Evolutionary conservation across 2,113 vertebrate genomes (phyloP).

Genomic region (Salvator merianae): DNA sequence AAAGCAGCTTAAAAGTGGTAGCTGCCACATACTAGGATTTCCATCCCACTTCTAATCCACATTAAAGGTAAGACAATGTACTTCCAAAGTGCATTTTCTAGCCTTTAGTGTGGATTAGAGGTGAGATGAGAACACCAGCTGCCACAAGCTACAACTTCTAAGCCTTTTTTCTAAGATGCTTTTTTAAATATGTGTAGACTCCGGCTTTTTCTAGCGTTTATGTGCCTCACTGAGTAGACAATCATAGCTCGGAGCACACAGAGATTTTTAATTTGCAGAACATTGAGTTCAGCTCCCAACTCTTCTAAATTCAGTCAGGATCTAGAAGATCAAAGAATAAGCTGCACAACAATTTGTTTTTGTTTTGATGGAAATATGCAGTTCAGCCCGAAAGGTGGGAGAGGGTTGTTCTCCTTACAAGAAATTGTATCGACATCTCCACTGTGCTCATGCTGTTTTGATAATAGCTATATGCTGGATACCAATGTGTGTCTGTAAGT

Average conservation of each 20-base stretch:
- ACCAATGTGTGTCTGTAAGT: background rate
- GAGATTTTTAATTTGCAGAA: background rate
- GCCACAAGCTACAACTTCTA: too few relatives aligned
- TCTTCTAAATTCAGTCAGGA: background rate
- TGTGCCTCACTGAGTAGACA: background rate
- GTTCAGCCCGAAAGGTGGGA: background rate
- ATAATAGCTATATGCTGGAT: background rate
- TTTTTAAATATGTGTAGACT: too few relatives aligned
- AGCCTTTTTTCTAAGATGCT: too few relatives aligned
- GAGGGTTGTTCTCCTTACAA: background rate
- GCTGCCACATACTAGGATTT: too few relatives aligned
- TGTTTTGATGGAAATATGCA: background rate
- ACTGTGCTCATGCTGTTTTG: background rate
- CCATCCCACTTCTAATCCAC: too few relatives aligned
- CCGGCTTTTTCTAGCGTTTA: background rate
- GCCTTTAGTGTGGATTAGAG: too few relatives aligned
- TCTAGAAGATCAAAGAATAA: background rate
- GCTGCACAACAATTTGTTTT: background rate
- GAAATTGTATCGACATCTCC: background rate
- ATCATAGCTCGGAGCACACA: background rate
- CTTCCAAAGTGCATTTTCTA: too few relatives aligned
- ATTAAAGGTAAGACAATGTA: too few relatives aligned
- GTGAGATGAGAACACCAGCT: too few relatives aligned
- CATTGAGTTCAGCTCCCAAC: background rate
- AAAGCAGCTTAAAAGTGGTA: too few relatives aligned